A percentile compares a stretch with the other conserved stretches of the same genome.
Evolutionary conservation across 1,140 invertebrate genomes (phyloP).

Genomic region (Zaprionus taronus): DNA sequence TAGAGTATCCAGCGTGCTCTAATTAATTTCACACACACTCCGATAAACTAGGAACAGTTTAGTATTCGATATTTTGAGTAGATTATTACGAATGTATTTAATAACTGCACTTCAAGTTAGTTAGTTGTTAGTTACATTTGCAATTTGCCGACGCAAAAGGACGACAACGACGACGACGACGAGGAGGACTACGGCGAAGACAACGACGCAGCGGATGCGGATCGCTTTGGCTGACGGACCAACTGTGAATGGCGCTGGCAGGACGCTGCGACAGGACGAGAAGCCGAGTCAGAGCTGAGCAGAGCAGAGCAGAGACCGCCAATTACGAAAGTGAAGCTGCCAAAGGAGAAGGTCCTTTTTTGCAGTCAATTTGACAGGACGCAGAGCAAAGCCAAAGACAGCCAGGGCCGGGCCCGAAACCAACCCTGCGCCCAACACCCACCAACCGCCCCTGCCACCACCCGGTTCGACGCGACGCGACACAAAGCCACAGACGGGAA

Average conservation of each 20-base stretch:
- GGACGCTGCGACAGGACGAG: slow-evolving; percentile 39
- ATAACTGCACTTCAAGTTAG: slow-evolving; percentile 19
- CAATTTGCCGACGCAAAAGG: slow-evolving; percentile 66
- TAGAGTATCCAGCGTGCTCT: slow-evolving; percentile 81
- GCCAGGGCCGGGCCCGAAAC: slow-evolving; percentile 31
- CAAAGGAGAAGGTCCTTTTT: slow-evolving; percentile 83
- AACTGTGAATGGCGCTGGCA: slow-evolving; percentile 75
- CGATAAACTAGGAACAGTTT: background rate
- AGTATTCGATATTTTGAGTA: background rate
- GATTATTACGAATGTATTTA: background rate
- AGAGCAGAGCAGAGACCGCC: slow-evolving; percentile 68
- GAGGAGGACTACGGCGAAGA: slow-evolving; percentile 45
- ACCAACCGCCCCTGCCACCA: slow-evolving; percentile 12
- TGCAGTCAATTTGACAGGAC: slow-evolving; percentile 83
- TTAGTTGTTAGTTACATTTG: slow-evolving; percentile 24
- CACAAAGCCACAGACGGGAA: slow-evolving; percentile 58
- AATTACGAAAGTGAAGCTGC: slow-evolving; percentile 84
- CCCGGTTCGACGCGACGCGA: slow-evolving; percentile 26
- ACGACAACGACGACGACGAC: slow-evolving; percentile 37
- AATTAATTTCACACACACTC: slow-evolving; percentile 28
- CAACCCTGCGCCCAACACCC: background rate
- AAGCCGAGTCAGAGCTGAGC: slow-evolving; percentile 49
- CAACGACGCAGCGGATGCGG: slow-evolving; percentile 55
- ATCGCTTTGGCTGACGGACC: slow-evolving; percentile 77
- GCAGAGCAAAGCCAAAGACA: slow-evolving; percentile 77